Conservation (phyloP, 2,797 vertebrate genomes). For the Buphagus erythrorhynchus region DNA sequence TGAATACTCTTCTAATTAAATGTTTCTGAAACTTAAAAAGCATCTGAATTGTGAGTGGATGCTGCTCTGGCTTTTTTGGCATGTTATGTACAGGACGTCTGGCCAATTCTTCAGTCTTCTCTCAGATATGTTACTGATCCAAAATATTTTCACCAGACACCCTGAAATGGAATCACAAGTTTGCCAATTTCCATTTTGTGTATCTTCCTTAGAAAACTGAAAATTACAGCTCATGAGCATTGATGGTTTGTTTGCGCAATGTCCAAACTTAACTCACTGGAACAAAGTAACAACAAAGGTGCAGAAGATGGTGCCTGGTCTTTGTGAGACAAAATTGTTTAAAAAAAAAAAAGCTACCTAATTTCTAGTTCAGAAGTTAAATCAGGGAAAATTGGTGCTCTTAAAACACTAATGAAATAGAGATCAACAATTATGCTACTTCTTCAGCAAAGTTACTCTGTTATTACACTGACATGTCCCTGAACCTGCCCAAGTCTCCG, state of each 20-base stretch:
- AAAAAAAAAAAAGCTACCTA: neutral
- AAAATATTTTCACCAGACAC: constrained; percentile 80
- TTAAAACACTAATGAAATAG: neutral
- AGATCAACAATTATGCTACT: neutral
- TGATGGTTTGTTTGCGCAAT: constrained; percentile 10
- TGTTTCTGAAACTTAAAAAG: constrained; percentile 1
- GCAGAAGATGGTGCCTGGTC: neutral
- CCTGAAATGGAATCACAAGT: constrained; percentile 65
- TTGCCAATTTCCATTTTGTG: constrained; percentile 76
- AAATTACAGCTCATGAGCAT: constrained; percentile 35
- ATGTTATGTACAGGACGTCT: constrained; percentile 50
- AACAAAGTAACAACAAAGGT: constrained; percentile 18
- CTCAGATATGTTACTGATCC: constrained; percentile 72
- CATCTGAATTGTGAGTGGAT: constrained; percentile 33
- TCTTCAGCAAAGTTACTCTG: neutral
- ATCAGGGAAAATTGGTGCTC: neutral
- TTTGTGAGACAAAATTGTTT: neutral
- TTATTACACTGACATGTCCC: constrained; percentile 29
- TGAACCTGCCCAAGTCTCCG: constrained; percentile 17
- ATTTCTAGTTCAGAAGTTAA: neutral
- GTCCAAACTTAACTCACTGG: neutral
- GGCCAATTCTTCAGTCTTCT: constrained; percentile 67
- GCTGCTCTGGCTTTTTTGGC: constrained; percentile 62
- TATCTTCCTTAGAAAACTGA: constrained; percentile 73
- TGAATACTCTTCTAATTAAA: constrained; percentile 61